Evolutionary conservation across 2,888 invertebrate species (phyloP).

Genomic region (Masnerella sp.): DNA sequence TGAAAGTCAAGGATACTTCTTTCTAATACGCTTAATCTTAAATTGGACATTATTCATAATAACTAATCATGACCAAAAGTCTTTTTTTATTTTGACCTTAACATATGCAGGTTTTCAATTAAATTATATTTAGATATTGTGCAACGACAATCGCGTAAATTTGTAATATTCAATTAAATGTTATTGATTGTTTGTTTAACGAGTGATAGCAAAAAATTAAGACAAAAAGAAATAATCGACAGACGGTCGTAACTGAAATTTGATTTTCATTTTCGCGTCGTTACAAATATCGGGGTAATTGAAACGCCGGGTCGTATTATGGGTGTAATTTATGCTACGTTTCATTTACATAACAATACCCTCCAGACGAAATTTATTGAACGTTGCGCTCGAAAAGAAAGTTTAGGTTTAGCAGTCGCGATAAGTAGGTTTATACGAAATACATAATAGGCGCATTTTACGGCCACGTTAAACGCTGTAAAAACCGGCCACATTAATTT

Average conservation of each 20-base stretch:
- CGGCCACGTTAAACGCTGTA: conserved; percentile 2
- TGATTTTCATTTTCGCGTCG: neutral
- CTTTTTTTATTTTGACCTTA: too few relatives aligned
- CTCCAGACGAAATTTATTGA: conserved; percentile 22
- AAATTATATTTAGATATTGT: too few relatives aligned
- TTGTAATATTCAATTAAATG: too few relatives aligned
- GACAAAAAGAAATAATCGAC: neutral
- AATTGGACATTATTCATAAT: too few relatives aligned
- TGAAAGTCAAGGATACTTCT: too few relatives aligned
- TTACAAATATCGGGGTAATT: conserved; percentile 14
- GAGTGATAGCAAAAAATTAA: neutral
- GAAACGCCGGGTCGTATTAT: neutral
- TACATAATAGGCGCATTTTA: conserved; percentile 17
- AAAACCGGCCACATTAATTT: conserved; percentile 10
- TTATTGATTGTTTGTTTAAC: too few relatives aligned
- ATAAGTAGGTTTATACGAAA: conserved; percentile 29
- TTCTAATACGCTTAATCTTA: too few relatives aligned
- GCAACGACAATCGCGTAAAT: too few relatives aligned
- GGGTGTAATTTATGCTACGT: conserved; percentile 24
- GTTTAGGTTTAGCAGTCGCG: conserved; percentile 14
- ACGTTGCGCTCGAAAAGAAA: conserved; percentile 19
- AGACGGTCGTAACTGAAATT: neutral
- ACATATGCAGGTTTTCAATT: too few relatives aligned
- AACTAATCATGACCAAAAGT: too few relatives aligned
- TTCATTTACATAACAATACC: conserved; percentile 30